Evolutionary conservation across 2,113 vertebrate genomes (phyloP).

Genomic region (Mastomys natalensis): DNA sequence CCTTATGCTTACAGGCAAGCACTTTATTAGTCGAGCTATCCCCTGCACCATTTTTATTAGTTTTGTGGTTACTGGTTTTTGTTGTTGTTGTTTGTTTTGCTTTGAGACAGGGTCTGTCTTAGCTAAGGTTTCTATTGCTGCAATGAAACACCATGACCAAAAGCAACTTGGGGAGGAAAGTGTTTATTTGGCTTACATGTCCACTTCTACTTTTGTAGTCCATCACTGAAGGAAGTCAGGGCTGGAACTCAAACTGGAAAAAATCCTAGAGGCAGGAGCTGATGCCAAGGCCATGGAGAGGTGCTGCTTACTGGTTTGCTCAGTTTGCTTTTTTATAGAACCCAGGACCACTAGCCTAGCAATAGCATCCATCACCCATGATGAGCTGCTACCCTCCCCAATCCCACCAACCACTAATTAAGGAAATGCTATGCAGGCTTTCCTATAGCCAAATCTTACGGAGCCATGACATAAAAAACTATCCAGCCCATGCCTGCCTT

Average conservation of each 20-base stretch:
- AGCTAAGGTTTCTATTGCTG: not conserved
- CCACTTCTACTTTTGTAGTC: no score
- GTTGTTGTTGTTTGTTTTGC: not conserved
- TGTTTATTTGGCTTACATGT: not conserved
- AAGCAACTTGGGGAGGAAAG: not conserved
- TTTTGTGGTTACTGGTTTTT: not conserved
- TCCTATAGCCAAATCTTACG: not conserved
- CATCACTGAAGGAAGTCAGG: not conserved
- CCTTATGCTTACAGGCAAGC: not conserved
- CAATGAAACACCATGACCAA: not conserved
- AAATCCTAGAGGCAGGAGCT: not conserved
- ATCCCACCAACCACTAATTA: not conserved
- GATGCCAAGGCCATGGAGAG: not conserved
- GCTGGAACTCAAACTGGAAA: not conserved
- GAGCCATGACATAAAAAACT: not conserved
- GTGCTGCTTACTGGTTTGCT: not conserved
- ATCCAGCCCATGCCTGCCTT: not conserved
- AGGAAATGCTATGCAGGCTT: not conserved
- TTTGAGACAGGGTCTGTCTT: not conserved
- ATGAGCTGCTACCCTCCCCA: not conserved
- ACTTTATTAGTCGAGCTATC: not conserved
- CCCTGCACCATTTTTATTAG: not conserved
- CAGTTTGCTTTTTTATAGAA: not conserved
- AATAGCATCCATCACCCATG: not conserved
- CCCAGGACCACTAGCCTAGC: not conserved